Evolutionary conservation across 92 coral and sea anemone species (phyloP).

Genomic region (Parazoanthus swiftii): DNA sequence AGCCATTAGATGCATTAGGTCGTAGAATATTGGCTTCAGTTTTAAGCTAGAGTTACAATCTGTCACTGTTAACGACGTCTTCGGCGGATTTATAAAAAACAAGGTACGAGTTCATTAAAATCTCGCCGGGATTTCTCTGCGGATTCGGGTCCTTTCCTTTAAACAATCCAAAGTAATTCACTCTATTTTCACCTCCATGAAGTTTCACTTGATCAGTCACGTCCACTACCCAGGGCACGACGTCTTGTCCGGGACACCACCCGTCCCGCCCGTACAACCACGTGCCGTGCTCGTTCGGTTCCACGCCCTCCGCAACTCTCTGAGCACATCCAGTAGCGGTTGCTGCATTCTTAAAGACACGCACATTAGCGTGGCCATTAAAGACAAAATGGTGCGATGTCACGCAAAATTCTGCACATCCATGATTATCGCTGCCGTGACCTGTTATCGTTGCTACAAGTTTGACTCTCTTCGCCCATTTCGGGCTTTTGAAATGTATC

Average conservation of each 20-base stretch:
- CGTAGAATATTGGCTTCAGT: neutral
- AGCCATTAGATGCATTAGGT: neutral
- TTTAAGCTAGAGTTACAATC: neutral
- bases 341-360: constrained; percentile 90
- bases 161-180: constrained; percentile 88
- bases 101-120: constrained; percentile 83
- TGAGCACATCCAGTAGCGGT: constrained; percentile 96
- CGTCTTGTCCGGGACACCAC: constrained; percentile 97
- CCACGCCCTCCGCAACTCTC: constrained; percentile 84
- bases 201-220: constrained; percentile 71
- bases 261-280: constrained; percentile 98
- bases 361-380: constrained; percentile 73
- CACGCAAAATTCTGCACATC: constrained; percentile 98
- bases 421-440: constrained; percentile 95
- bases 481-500: constrained; percentile 53
- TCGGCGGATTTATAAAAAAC: constrained; percentile 85
- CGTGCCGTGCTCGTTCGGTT: constrained; percentile 97
- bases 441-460: constrained; percentile 94
- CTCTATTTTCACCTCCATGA: constrained; percentile 51
- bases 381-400: constrained; percentile 94
- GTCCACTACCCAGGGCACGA: constrained; percentile 96
- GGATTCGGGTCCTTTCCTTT: constrained; percentile 89
- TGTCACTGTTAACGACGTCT: constrained; percentile 29
- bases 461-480: constrained; percentile 75
- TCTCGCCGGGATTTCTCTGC: constrained; percentile 73